Percentiles rank a stretch among this genome's conserved stretches.
Evolutionary conservation across 2,797 vertebrate genomes (phyloP).

Genomic region (Artibeus jamaicensis): DNA sequence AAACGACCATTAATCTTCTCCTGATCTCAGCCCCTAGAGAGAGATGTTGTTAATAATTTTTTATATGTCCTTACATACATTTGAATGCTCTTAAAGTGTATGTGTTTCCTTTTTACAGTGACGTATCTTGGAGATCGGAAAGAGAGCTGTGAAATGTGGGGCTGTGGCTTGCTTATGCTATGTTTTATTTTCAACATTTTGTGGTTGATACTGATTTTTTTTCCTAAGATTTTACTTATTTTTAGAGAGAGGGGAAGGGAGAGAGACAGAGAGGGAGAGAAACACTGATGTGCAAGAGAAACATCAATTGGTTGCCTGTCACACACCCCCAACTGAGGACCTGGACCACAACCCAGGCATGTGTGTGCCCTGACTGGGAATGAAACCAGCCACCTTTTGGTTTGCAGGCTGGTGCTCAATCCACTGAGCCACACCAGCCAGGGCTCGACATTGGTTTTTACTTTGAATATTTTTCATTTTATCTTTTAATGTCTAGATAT

Average conservation of each 20-base stretch:
- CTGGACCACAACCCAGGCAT: no score
- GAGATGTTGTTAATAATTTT: background rate
- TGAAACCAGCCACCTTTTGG: no score
- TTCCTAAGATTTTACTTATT: no score
- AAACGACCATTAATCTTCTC: background rate
- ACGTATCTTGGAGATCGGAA: background rate
- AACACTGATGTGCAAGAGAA: no score
- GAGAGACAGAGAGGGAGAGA: no score
- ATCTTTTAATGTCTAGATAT: background rate
- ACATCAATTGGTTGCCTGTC: no score
- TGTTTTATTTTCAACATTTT: constrained; percentile 41
- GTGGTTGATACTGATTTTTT: background rate
- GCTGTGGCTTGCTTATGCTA: background rate
- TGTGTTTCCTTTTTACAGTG: background rate
- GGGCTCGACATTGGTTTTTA: background rate
- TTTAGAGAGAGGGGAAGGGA: no score
- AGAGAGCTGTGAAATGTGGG: background rate
- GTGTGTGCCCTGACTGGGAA: no score
- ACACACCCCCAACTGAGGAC: no score
- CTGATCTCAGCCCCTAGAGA: background rate
- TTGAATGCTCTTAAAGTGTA: background rate
- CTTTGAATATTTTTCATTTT: background rate
- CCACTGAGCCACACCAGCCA: no score
- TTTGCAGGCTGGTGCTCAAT: no score
- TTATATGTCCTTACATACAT: background rate